These are phyloP conservation scores for Epirrhoe tristata DNA, from an alignment of 2,888 invertebrate genomes.

Conservation along the genomic window DNA sequence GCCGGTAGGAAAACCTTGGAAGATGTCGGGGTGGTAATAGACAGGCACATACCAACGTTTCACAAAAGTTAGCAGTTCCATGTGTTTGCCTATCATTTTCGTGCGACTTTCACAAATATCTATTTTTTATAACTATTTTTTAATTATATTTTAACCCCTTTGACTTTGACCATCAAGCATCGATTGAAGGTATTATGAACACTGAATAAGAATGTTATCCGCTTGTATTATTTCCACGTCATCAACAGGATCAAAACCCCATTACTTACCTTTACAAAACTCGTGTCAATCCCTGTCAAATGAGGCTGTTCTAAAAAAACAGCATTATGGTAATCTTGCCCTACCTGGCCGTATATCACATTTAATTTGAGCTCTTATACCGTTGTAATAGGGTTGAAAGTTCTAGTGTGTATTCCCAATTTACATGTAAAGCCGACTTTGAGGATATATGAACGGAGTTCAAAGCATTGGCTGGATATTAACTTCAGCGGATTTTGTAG, in stretches of 20 bases:
- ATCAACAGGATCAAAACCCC: slow-evolving; percentile 39
- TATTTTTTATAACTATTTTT: no score
- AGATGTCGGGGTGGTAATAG: no score
- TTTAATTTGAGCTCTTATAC: slow-evolving; percentile 14
- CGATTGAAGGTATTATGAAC: background rate
- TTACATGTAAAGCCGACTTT: slow-evolving; percentile 46
- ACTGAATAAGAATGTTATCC: slow-evolving; percentile 6
- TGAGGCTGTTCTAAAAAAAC: slow-evolving; percentile 33
- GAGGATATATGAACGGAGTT: slow-evolving; percentile 44
- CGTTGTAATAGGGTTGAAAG: slow-evolving; percentile 26
- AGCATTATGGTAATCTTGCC: slow-evolving; percentile 36
- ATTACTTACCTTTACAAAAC: slow-evolving; percentile 39
- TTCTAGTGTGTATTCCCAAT: slow-evolving; percentile 21
- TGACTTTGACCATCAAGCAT: background rate
- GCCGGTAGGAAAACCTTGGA: no score
- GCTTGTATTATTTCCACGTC: slow-evolving; percentile 16
- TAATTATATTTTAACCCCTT: background rate
- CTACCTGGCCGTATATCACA: slow-evolving; percentile 13
- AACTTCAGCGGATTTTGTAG: slow-evolving; percentile 46
- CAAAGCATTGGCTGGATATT: slow-evolving; percentile 48
- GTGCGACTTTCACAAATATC: no score
- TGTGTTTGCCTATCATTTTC: no score
- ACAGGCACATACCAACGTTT: no score
- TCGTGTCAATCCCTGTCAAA: slow-evolving; percentile 39
- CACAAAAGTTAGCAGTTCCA: no score